A percentile compares a stretch with the other conserved stretches of the same genome.
phyloP scores from a whole-genome alignment of 2,113 vertebrate species.

The Corythoichthys intestinalis region DNA sequence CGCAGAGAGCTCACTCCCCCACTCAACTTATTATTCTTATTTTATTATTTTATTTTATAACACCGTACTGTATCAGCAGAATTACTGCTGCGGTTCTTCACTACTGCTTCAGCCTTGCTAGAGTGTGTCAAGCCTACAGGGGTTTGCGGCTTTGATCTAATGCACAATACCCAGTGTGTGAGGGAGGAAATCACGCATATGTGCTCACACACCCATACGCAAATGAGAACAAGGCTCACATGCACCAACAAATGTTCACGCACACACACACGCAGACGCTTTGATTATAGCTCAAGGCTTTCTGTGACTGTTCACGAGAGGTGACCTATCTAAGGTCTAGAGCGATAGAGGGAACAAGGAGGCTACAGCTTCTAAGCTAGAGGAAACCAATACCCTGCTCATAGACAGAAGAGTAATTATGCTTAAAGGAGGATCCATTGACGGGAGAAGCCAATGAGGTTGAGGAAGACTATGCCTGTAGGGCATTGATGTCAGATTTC shows the following conservation, averaged over 20 bases:
- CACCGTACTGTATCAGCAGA: conserved; percentile 69
- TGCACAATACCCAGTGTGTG: conserved; percentile 60
- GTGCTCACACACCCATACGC: conserved; percentile 21
- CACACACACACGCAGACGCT: conserved; percentile 19
- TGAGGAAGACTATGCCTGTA: conserved; percentile 15
- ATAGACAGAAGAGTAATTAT: conserved; percentile 71
- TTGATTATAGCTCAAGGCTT: conserved; percentile 68
- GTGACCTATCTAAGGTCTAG: conserved; percentile 57
- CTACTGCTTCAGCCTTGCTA: conserved; percentile 54
- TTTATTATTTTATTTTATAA: conserved; percentile 47
- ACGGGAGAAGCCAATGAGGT: conserved; percentile 35
- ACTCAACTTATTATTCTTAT: conserved; percentile 31
- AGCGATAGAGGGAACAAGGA: conserved; percentile 64
- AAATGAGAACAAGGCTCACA: conserved; percentile 34
- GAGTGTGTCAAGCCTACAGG: conserved; percentile 66
- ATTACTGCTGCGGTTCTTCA: conserved; percentile 51
- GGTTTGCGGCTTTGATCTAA: conserved; percentile 69
- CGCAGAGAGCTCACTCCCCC: conserved; percentile 31
- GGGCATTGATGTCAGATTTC: conserved; percentile 45
- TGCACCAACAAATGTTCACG: conserved; percentile 10
- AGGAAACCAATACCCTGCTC: conserved; percentile 61
- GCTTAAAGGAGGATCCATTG: conserved; percentile 48
- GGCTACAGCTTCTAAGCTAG: conserved; percentile 63
- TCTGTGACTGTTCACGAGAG: conserved; percentile 67
- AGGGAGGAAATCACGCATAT: conserved; percentile 12